Evolutionary conservation across 2,888 invertebrate genomes (phyloP), one percentile per base, ranked within the genome.

Genomic region (Protodeltote pygarga): DNA sequence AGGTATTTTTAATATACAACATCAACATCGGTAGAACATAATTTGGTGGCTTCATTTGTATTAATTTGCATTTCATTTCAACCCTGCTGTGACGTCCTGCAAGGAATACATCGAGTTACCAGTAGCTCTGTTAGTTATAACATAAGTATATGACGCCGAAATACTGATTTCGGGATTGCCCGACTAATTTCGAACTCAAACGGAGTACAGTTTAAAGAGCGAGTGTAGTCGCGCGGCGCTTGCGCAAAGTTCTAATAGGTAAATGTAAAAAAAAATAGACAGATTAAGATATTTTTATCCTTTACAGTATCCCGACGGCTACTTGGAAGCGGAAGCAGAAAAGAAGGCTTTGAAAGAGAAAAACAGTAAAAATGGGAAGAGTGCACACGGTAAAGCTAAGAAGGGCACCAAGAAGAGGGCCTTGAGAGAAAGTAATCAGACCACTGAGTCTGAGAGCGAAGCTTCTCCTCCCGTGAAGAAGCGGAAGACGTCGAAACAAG

Each of bases 221-320:
- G n/a, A n/a, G n/a, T n/a, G n/a, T n/a, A n/a, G n/a, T n/a, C n/a
- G n/a, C n/a, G n/a, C n/a, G n/a, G n/a, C n/a, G n/a, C n/a, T n/a
- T n/a, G n/a, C n/a, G n/a, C n/a, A n/a, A n/a, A n/a, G n/a, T n/a
- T n/a, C n/a, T n/a, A n/a, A n/a, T n/a, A n/a, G n/a, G n/a, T n/a
- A n/a, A n/a, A n/a, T n/a, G n/a, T n/a, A n/a, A n/a, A n/a, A n/a
- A n/a, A n/a, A n/a, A n/a, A n/a, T n/a, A n/a, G n/a, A n/a, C n/a
- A n/a, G n/a, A n/a, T n/a, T n/a, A n/a, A n/a, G n/a, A n/a, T 51
- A 42, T 50, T 6, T 6, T 34, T 14, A n/a, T 17, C 53, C 19
- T 32, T 69, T 73, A 15, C 73, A 94, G 94, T 96, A 95, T 78
- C 96, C 96, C 3, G 95, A 95, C 14, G 95, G 95, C 2, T 95